Base-by-base conservation (phyloP, 1,140 invertebrate genomes). In the Myzus persicae region DNA sequence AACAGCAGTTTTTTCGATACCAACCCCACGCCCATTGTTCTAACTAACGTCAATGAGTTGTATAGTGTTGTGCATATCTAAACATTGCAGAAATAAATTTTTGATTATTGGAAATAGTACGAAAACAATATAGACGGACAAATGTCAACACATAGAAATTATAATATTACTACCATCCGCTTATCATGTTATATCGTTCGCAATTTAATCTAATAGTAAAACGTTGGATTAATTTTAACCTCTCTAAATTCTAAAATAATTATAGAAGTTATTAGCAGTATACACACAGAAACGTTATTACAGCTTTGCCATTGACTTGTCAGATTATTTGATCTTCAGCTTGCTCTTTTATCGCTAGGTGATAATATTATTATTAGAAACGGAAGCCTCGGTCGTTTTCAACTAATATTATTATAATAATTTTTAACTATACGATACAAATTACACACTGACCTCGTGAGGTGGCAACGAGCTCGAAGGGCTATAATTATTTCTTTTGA, bases 351-450 rank as follows among this genome's bases (percentile, higher is more conserved):
- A 76, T 18, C 18, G 18, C 14, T 8, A 76, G 14, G 31, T n/a
- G 31, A 76, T n/a, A 14, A n/a, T 76, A 76, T 76, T 76, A 76
- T 76, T 76, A 76, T 76, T 76, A n/a, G n/a, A 76, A 76, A 76
- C 59, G n/a, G 31, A 36, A 76, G 14, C 14, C n/a, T 20, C 14
- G 31, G 31, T 6, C 31, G n/a, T 76, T 67, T 76, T 76, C 14
- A 76, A 76, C 14, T 11, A n/a, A n/a, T 76, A 76, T 76, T 31
- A 76, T 76, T 76, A 14, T 76, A 76, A n/a, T 76, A 18, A n/a
- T n/a, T n/a, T 76, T 76, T n/a, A 76, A 76, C 31, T n/a, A 76
- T n/a, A n/a, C n/a, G 8, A 76, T 76, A 76, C n/a, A 1, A n/a
- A n/a, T 20, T n/a, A 67, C 31, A 20, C n/a, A 18, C 59, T n/a